A percentile compares a stretch with the other conserved stretches of the same genome.
These are phyloP conservation scores for Standfussiana lucernea DNA, from an alignment of 2,888 invertebrate genomes.

Conservation along the genomic window DNA sequence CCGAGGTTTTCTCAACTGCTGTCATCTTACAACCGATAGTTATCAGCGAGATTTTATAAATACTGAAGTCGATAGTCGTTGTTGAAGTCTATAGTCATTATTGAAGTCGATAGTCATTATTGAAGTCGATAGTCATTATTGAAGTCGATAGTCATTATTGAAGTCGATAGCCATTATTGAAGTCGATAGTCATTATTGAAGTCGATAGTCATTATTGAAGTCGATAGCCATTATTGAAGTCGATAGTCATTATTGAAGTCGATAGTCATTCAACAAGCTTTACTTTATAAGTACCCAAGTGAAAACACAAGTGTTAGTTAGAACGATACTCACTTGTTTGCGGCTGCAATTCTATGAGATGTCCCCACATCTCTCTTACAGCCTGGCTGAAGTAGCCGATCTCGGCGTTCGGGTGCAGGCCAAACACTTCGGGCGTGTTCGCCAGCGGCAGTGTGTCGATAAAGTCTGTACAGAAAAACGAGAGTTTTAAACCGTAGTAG, in stretches of 20 bases:
- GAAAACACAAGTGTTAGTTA: neutral
- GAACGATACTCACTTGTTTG: conserved; percentile 93
- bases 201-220: neutral
- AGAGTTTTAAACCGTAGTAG: neutral
- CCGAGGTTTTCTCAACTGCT: neutral
- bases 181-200: no score
- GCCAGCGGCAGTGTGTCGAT: conserved; percentile 95
- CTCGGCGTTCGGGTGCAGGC: conserved; percentile 98
- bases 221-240: neutral
- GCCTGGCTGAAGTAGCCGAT: conserved; percentile 98
- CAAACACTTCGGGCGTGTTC: conserved; percentile 97
- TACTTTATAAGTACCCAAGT: no score
- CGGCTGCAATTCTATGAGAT: conserved; percentile 97
- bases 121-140: neutral
- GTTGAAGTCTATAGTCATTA: neutral
- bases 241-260: no score
- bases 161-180: neutral
- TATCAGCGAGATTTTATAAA: neutral
- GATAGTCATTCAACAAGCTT: no score
- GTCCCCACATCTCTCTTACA: conserved; percentile 96
- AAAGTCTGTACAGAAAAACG: conserved; percentile 88
- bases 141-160: neutral
- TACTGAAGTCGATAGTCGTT: neutral
- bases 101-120: neutral
- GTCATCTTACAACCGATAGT: neutral